Base-by-base conservation (phyloP, 2,797 vertebrate genomes). In the Microctenopoma steveboyesi region DNA sequence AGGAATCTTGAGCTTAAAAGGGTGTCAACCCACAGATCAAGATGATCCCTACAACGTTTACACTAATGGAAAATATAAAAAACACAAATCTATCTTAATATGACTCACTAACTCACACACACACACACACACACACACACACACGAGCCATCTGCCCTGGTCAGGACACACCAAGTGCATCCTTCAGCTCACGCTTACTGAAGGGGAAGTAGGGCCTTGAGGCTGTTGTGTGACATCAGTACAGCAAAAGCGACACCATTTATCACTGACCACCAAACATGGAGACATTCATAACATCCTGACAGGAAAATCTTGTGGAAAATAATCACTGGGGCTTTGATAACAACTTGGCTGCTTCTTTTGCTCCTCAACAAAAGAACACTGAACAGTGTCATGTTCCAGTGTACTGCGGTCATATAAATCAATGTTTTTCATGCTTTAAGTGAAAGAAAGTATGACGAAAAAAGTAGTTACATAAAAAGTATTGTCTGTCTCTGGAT, bases 231-330 rank as follows among this genome's bases (percentile, higher is more conserved):
- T 97, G 96, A 98, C 96, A 97, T 98, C 95, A 98, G 94, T 66
- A 9, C 59, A 79, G 87, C 94, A 94, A 94, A 94, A 87, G 85
- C 73, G 84, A 94, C 92, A 94, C 94, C 92, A 96, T 98, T 98
- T 97, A 97, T 98, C 96, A 94, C 92, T 93, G 83, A 89, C 92
- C 93, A 95, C 94, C 89, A 93, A 96, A 95, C 95, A 96, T 93
- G 88, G 92, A 95, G 95, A 97, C 96, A 97, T 96, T 97, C 97
- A 98, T 96, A 99, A 99, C 96, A 98, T 98, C 97, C 97, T 98
- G 95, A 96, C 96, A 97, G 98, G 97, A 98, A 98, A 94, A 95
- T 93, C 93, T 96, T 93, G 94, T 96, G 96, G 95, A 98, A 97
- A 96, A 96, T 95, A 95, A 96, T 97, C 96, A 95, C 94, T 95